Base-by-base conservation (phyloP, 2,888 invertebrate genomes). In the Miltochrista miniata region DNA sequence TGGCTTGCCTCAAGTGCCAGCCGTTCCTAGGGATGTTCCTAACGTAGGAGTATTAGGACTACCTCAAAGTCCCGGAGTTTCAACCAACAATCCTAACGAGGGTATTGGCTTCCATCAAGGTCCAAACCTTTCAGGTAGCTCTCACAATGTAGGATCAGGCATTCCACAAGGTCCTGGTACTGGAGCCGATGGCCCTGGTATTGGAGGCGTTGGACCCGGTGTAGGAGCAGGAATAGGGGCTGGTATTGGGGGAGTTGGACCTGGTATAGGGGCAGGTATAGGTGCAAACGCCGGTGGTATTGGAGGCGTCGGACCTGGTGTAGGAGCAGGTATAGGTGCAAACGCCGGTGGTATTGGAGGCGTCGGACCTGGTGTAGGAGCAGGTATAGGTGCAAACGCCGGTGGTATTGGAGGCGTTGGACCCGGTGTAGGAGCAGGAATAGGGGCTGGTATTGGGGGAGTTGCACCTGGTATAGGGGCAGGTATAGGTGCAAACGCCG, bases 21-120 rank as follows among this genome's bases (percentile, higher is more conserved):
- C 11, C 4, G 2, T n/a, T 31, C 14, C 42, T 30, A n/a, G 8
- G 5, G 14, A 42, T 8, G 7, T 15, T 8, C 34, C 18, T 18
- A 31, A 43, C 7, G n/a, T 43, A 7, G 42, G 42, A 43, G 18
- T 24, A 24, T 8, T 9, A 10, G 43, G 33, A 1, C 0, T 18
- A 10, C 43, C 43, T 43, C 18, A 24, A 43, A n/a, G 10, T 3
- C 24, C 34, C 0, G n/a, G 34, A 34, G 24, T 12, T 10, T 18
- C 43, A 34, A 31, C 18, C 1, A 34, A 35, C n/a, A 10, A n/a
- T 7, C 43, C 43, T 35, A 43, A 43, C 12, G 34, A 24, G 13
- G 43, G 43, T 15, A 35, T 43, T 1, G 43, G 43, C 13, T 24
- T 43, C 33, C 43, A 34, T 24, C 43, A 35, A 11, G 43, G 35